These are phyloP conservation scores for Prochilodus magdalenae DNA, from an alignment of 2,113 vertebrate species.

Conservation along the genomic window DNA sequence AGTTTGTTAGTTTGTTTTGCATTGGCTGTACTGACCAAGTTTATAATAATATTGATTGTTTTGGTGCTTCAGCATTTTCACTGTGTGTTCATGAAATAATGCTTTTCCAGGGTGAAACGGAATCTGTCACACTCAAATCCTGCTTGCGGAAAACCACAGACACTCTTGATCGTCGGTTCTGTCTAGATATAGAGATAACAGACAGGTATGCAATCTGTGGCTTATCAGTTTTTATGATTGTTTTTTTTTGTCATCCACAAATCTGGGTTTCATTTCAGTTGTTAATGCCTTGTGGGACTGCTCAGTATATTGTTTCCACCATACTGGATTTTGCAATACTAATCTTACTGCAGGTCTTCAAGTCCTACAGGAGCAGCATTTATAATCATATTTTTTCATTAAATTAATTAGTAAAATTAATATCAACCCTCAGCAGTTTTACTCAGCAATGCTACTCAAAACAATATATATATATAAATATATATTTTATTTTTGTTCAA, in stretches of 20 bases:
- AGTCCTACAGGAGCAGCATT: too few species aligned
- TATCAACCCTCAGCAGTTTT: too few species aligned
- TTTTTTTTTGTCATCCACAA: neutral
- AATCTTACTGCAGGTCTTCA: too few species aligned
- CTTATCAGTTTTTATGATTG: neutral
- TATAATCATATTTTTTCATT: too few species aligned
- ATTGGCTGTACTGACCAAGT: neutral
- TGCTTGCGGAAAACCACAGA: constrained; percentile 89
- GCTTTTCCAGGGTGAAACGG: constrained; percentile 87
- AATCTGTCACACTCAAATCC: constrained; percentile 86
- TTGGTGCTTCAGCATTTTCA: neutral
- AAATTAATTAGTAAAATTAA: too few species aligned
- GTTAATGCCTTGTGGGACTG: too few species aligned
- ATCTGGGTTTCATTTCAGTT: too few species aligned
- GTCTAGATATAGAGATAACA: constrained; percentile 92
- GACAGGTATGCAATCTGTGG: constrained; percentile 81
- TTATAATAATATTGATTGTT: neutral
- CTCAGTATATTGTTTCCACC: too few species aligned
- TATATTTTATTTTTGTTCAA: too few species aligned
- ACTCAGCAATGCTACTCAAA: too few species aligned
- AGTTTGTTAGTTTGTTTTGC: neutral
- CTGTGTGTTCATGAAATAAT: neutral
- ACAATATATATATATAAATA: too few species aligned
- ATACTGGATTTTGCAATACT: too few species aligned
- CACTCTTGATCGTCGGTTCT: constrained; percentile 90